Percentiles rank a stretch among this genome's conserved stretches.
These are phyloP conservation scores for Sphinx pinastri DNA, from an alignment of 2,888 invertebrate species.

Conservation along the genomic window DNA sequence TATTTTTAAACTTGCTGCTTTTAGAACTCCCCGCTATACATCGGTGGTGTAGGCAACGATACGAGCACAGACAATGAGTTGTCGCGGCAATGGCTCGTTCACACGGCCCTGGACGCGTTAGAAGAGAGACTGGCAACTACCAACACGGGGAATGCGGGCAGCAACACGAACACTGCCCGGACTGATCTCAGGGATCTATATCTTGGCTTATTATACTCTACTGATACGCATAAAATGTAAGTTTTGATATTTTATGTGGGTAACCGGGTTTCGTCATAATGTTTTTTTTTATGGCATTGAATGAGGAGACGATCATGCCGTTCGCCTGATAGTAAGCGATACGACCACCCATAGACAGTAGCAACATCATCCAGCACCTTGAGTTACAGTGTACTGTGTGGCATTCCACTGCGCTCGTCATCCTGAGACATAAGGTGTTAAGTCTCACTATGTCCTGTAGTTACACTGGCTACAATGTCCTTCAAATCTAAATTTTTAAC, in stretches of 20 bases:
- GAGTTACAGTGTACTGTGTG: too few species aligned
- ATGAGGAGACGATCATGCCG: too few species aligned
- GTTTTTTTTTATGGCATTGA: too few species aligned
- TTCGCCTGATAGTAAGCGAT: too few species aligned
- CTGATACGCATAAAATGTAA: slow-evolving; percentile 98
- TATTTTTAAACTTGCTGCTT: slow-evolving; percentile 43
- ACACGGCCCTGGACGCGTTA: slow-evolving; percentile 94
- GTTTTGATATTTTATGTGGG: slow-evolving; percentile 31
- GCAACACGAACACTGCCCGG: slow-evolving; percentile 82
- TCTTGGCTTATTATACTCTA: slow-evolving; percentile 94
- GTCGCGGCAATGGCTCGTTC: slow-evolving; percentile 96
- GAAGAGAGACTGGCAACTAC: slow-evolving; percentile 89
- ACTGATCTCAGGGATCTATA: slow-evolving; percentile 95
- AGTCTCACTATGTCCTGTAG: too few species aligned
- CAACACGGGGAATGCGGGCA: slow-evolving; percentile 70
- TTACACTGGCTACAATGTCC: too few species aligned
- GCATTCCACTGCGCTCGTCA: too few species aligned
- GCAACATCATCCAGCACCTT: too few species aligned
- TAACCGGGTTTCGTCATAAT: too few species aligned
- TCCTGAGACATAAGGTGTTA: too few species aligned
- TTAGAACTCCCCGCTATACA: slow-evolving; percentile 96
- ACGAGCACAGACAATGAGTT: slow-evolving; percentile 92
- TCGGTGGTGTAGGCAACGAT: slow-evolving; percentile 82
- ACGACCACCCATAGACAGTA: too few species aligned
- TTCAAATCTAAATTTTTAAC: too few species aligned